phyloP scores from a whole-genome alignment of 2,113 vertebrate species.

The Tetrao urogallus region DNA sequence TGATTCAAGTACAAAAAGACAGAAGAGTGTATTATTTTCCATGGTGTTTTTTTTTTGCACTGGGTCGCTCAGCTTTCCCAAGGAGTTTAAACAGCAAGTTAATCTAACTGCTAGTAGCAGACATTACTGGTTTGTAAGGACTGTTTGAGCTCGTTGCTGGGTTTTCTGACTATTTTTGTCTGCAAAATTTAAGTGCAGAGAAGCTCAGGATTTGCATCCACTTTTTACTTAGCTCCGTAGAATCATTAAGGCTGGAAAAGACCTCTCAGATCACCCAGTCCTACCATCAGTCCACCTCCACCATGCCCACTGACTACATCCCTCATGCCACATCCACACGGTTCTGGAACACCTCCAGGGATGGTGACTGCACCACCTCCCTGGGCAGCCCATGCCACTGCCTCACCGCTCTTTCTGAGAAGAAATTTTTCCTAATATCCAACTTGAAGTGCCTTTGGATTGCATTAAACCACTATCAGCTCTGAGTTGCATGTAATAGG shows the following conservation, averaged over 20 bases:
- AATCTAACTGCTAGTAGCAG: neutral
- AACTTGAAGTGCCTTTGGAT: neutral
- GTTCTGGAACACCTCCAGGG: no score
- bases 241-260: no score
- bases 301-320: no score
- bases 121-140: neutral
- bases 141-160: neutral
- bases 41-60: neutral
- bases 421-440: no score
- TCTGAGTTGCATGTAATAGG: neutral
- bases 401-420: neutral
- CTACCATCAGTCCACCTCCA: no score
- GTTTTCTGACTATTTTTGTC: neutral
- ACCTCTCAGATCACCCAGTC: no score
- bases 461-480: neutral
- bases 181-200: neutral
- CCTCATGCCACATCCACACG: no score
- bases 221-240: neutral
- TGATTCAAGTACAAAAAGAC: neutral
- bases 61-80: neutral
- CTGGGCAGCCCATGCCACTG: no score
- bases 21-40: neutral
- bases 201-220: neutral
- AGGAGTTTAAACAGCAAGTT: neutral
- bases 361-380: no score